These are phyloP conservation scores for Heterodera schachtii DNA, from an alignment of 1,140 invertebrate genomes.

Conservation along the genomic window DNA sequence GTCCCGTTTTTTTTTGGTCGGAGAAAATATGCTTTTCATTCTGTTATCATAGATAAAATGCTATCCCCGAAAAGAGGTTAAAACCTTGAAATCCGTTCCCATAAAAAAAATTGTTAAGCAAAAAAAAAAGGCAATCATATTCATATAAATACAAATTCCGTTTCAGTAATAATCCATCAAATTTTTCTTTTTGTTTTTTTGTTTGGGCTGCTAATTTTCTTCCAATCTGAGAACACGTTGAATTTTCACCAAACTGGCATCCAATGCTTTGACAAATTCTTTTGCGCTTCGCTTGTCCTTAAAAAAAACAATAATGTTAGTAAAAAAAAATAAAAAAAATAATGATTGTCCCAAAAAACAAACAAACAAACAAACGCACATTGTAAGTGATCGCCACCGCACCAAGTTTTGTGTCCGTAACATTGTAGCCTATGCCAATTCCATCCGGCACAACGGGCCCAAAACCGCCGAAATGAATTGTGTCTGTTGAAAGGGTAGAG, in stretches of 20 bases:
- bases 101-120: too few relatives aligned
- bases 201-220: not conserved
- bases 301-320: too few relatives aligned
- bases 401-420: slow-evolving; percentile 55
- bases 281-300: slow-evolving; percentile 20
- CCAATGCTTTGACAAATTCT: slow-evolving; percentile 19
- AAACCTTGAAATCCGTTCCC: too few relatives aligned
- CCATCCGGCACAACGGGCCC: slow-evolving; percentile 87
- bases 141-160: too few relatives aligned
- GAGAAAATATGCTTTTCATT: too few relatives aligned
- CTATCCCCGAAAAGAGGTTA: too few relatives aligned
- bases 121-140: too few relatives aligned
- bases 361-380: slow-evolving; percentile 23
- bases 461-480: slow-evolving; percentile 86
- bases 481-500: slow-evolving; percentile 85
- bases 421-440: slow-evolving; percentile 75
- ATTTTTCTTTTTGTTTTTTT: not conserved
- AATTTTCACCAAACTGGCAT: slow-evolving; percentile 24
- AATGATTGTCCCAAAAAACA: not conserved
- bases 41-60: too few relatives aligned
- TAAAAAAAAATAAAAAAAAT: too few relatives aligned
- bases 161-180: not conserved
- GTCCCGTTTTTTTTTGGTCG: too few relatives aligned
- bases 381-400: slow-evolving; percentile 64
- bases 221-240: not conserved